phyloP scores from a whole-genome alignment of 2,113 vertebrate species.

The Platysteira castanea region DNA sequence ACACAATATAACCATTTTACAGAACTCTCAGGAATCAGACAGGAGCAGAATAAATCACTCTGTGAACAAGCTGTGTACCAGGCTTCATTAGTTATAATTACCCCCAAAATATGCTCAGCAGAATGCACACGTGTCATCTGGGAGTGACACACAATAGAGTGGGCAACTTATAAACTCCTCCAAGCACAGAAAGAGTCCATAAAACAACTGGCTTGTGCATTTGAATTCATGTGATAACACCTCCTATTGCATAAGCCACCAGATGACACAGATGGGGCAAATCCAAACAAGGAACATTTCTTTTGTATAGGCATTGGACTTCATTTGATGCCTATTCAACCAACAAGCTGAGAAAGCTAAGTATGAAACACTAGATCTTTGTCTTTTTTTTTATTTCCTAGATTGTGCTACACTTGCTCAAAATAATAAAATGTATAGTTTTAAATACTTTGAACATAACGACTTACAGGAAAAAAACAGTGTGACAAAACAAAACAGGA shows the following conservation, averaged over 20 bases:
- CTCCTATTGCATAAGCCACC: slow-evolving; percentile 90
- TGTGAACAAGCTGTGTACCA: slow-evolving; percentile 82
- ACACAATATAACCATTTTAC: slow-evolving; percentile 63
- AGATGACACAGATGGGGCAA: slow-evolving; percentile 97
- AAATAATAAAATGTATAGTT: slow-evolving; percentile 55
- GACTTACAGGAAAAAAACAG: not conserved
- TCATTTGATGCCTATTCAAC: slow-evolving; percentile 89
- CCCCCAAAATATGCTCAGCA: slow-evolving; percentile 90
- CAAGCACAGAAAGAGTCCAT: slow-evolving; percentile 90
- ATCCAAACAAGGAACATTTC: slow-evolving; percentile 85
- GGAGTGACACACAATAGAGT: slow-evolving; percentile 86
- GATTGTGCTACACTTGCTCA: slow-evolving; percentile 66
- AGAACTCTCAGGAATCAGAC: slow-evolving; percentile 68
- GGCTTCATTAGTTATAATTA: slow-evolving; percentile 97
- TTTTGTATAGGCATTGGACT: slow-evolving; percentile 85
- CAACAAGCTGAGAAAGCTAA: slow-evolving; percentile 86
- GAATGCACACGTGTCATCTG: slow-evolving; percentile 92
- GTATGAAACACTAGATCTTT: slow-evolving; percentile 74
- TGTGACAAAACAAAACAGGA: not conserved
- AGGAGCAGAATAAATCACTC: slow-evolving; percentile 82
- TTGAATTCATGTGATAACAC: slow-evolving; percentile 86
- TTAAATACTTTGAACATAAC: slow-evolving; percentile 1
- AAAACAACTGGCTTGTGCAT: slow-evolving; percentile 90
- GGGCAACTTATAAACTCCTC: slow-evolving; percentile 94
- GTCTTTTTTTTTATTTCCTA: slow-evolving; percentile 76